Evolutionary conservation across 1,140 invertebrate genomes (phyloP).

Genomic region (Parapsyche elsis): DNA sequence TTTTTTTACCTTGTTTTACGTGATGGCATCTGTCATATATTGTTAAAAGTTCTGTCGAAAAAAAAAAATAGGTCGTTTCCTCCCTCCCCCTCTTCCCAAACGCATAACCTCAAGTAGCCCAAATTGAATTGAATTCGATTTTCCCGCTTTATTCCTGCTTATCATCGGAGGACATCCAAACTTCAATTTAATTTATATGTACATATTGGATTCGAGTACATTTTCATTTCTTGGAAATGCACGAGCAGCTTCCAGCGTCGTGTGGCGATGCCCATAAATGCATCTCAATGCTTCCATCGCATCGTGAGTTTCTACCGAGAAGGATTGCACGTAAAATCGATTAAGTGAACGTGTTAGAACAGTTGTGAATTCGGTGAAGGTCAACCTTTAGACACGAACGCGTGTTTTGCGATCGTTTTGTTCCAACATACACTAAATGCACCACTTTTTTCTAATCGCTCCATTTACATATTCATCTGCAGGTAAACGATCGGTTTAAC

Average conservation of each 20-base stretch:
- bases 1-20: slow-evolving; percentile 21
- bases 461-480: neutral
- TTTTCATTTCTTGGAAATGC: neutral
- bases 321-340: slow-evolving; percentile 15
- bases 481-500: too few relatives aligned
- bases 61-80: slow-evolving; percentile 23
- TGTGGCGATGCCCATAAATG: slow-evolving; percentile 23
- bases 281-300: neutral
- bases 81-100: neutral
- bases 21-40: slow-evolving; percentile 13
- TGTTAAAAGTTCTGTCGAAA: neutral
- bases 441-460: neutral
- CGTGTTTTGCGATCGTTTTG: neutral
- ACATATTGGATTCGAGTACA: neutral
- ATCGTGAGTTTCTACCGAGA: neutral
- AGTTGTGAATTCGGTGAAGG: slow-evolving; percentile 12
- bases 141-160: too few relatives aligned
- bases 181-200: too few relatives aligned
- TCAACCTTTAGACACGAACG: slow-evolving; percentile 10
- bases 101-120: neutral
- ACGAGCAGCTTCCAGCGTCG: neutral
- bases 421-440: neutral
- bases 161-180: too few relatives aligned
- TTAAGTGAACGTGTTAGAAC: slow-evolving; percentile 17
- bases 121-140: neutral